Evolutionary conservation across 37 sponge, comb jelly and placozoan genomes (phyloP).

Genomic region (Lycopodina hypogea): DNA sequence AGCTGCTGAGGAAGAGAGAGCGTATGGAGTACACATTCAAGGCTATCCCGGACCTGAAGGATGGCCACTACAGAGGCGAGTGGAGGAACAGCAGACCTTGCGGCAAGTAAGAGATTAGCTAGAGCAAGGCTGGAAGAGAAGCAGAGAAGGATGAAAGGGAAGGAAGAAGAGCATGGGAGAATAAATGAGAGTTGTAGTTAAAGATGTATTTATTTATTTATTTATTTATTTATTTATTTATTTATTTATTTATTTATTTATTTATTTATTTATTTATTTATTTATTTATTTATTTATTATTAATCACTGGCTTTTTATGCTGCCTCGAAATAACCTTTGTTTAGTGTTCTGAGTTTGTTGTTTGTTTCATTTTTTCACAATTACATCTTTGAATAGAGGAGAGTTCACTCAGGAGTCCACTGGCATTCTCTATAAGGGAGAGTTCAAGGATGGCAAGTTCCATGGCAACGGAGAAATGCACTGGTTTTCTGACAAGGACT

Average conservation of each 20-base stretch:
- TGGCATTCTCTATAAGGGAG: conserved; percentile 56
- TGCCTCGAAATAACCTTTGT: neutral
- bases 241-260: neutral
- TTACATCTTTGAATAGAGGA: conserved; percentile 37
- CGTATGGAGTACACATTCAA: conserved; percentile 45
- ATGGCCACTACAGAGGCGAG: conserved; percentile 56
- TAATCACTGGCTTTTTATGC: neutral
- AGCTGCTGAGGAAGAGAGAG: conserved; percentile 41
- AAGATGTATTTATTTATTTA: too few species aligned
- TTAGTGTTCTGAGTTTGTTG: neutral
- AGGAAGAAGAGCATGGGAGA: too few species aligned
- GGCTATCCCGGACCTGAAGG: conserved; percentile 31
- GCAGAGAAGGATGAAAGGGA: too few species aligned
- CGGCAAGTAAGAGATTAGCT: conserved; percentile 58
- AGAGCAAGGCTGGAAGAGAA: too few species aligned
- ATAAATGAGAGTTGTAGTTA: too few species aligned
- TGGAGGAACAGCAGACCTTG: conserved; percentile 69
- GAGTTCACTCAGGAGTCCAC: conserved; percentile 56
- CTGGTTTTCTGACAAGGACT: conserved; percentile 64
- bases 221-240: neutral
- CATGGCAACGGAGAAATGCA: conserved; percentile 64
- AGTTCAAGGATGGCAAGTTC: conserved; percentile 54
- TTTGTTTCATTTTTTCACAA: neutral
- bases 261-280: neutral
- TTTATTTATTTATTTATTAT: neutral